Percentiles rank a stretch among this genome's conserved stretches.
Conservation (phyloP, 30 jellyfish, hydroid and myxozoan genomes). For the Pelagia noctiluca region DNA sequence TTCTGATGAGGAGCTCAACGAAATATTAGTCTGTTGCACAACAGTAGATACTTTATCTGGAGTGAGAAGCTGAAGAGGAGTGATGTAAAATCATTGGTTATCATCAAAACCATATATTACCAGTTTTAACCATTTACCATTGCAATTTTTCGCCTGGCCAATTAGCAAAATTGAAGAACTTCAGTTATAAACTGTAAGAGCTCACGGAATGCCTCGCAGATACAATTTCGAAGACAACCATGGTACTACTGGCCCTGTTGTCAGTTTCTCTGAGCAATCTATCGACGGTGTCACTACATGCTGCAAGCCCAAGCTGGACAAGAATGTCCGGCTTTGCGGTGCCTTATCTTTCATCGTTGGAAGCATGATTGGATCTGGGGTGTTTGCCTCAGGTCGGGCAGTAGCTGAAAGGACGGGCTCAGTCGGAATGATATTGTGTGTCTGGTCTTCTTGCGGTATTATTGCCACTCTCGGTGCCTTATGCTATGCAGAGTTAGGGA, state of each 20-base stretch:
- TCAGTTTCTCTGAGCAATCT: background rate
- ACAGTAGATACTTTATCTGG: too few species aligned
- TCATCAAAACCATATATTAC: too few species aligned
- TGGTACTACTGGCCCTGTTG: background rate
- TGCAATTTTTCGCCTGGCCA: too few species aligned
- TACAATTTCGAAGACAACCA: background rate
- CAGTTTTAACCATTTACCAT: too few species aligned
- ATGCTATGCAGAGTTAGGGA: slow-evolving; percentile 88
- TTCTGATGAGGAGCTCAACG: too few species aligned
- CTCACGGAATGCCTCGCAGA: background rate
- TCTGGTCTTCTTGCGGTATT: slow-evolving; percentile 79
- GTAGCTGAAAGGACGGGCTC: slow-evolving; percentile 64
- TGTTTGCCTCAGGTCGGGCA: slow-evolving; percentile 83
- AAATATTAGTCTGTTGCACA: too few species aligned
- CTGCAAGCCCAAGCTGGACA: slow-evolving; percentile 9
- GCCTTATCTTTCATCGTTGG: slow-evolving; percentile 79
- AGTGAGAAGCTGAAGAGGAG: too few species aligned
- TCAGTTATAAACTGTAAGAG: background rate
- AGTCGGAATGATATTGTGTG: slow-evolving; percentile 69
- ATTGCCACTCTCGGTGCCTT: slow-evolving; percentile 68
- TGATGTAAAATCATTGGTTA: too few species aligned
- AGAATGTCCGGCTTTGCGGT: slow-evolving; percentile 61
- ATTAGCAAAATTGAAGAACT: too few species aligned
- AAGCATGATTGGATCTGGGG: slow-evolving; percentile 85
- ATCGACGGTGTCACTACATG: background rate